A percentile compares a stretch with the other conserved stretches of the same genome.
These are phyloP conservation scores for Phymorhynchus buccinoides DNA, from an alignment of 1,140 invertebrate genomes.

Conservation along the genomic window DNA sequence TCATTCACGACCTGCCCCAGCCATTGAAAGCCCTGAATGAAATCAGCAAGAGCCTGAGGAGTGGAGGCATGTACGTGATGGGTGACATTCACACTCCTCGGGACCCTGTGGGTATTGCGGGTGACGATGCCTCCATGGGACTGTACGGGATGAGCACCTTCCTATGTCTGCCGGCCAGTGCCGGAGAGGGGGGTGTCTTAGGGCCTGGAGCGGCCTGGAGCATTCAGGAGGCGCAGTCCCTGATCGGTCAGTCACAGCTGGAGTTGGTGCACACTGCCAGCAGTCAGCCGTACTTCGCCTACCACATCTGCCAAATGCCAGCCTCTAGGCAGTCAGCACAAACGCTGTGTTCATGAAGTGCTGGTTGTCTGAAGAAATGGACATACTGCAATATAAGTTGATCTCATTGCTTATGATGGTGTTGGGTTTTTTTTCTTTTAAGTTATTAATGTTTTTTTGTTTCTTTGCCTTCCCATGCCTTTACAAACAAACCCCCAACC, in stretches of 20 bases:
- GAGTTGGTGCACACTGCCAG: neutral
- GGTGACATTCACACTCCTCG: slow-evolving; percentile 32
- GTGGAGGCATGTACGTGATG: slow-evolving; percentile 25
- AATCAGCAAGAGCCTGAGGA: slow-evolving; percentile 20
- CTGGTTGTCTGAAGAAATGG: neutral
- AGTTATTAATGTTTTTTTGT: neutral
- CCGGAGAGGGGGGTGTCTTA: slow-evolving; percentile 1
- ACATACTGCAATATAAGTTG: neutral
- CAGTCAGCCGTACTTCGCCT: slow-evolving; percentile 25
- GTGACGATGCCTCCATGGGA: slow-evolving; percentile 20
- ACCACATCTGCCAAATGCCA: slow-evolving; percentile 14
- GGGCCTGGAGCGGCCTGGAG: slow-evolving; percentile 37
- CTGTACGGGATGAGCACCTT: slow-evolving; percentile 40
- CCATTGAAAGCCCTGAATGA: slow-evolving; percentile 30
- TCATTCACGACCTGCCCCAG: slow-evolving; percentile 37
- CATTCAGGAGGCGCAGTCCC: slow-evolving; percentile 8
- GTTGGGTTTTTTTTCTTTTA: neutral
- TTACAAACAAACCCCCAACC: no score
- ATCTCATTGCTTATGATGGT: neutral
- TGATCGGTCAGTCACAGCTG: slow-evolving; percentile 17
- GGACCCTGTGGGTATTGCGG: slow-evolving; percentile 18
- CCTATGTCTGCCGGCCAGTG: slow-evolving; percentile 38
- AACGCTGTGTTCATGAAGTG: neutral
- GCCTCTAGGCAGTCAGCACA: neutral
- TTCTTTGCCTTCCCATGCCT: neutral